Conservation (phyloP, 1,140 invertebrate genomes). For the Cyrtorhinus lividipennis region DNA sequence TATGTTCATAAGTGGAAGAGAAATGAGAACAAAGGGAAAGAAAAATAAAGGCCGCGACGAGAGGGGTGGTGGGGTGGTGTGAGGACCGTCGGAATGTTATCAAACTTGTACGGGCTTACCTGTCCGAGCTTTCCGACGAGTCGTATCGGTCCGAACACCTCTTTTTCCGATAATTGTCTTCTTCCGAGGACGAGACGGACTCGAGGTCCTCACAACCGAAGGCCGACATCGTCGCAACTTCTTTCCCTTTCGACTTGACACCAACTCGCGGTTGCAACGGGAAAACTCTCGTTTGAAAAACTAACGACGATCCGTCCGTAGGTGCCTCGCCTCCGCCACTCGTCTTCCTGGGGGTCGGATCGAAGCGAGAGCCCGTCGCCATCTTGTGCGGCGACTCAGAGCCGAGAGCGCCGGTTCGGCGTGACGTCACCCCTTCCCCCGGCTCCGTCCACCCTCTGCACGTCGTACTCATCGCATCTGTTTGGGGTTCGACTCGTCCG, state of each 20-base stretch:
- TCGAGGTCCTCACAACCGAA: background rate
- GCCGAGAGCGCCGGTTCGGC: too few relatives aligned
- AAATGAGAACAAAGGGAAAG: too few relatives aligned
- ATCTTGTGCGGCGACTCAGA: background rate
- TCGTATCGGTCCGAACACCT: constrained; percentile 73
- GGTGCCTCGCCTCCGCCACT: background rate
- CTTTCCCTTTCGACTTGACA: too few relatives aligned
- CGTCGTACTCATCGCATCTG: background rate
- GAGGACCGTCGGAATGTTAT: too few relatives aligned
- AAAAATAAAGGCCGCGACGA: background rate
- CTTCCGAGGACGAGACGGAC: constrained; percentile 17
- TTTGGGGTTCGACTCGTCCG: background rate
- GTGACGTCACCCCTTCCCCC: too few relatives aligned
- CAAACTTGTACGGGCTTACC: too few relatives aligned
- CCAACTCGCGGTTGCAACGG: too few relatives aligned
- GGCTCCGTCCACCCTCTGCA: background rate
- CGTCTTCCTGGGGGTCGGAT: background rate
- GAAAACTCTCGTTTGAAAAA: too few relatives aligned
- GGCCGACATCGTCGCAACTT: background rate
- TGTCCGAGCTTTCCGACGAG: constrained; percentile 78
- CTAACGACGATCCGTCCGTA: too few relatives aligned
- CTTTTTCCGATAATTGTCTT: constrained; percentile 49
- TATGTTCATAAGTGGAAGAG: too few relatives aligned
- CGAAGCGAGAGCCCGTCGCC: background rate
- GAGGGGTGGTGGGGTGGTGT: too few relatives aligned